Conservation (phyloP, 2,888 invertebrate genomes). For the Stratiomys singularior region DNA sequence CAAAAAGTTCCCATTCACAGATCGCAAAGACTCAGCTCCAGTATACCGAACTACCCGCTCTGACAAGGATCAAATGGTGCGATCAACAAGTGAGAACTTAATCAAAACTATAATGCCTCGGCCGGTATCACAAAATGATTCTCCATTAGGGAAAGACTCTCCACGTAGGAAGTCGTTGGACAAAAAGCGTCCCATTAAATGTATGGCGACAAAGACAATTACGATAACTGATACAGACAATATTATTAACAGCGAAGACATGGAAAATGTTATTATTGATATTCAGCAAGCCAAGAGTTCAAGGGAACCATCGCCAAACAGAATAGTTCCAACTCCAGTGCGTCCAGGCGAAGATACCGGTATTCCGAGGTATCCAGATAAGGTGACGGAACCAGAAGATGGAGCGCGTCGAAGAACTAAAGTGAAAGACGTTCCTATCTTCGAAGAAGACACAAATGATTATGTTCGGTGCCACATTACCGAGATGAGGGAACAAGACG, state of each 20-base stretch:
- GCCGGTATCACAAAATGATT: constrained; percentile 56
- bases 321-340: constrained; percentile 75
- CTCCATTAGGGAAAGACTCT: constrained; percentile 52
- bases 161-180: constrained; percentile 48
- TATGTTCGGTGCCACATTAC: constrained; percentile 67
- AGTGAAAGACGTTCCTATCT: constrained; percentile 67
- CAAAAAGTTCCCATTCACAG: constrained; percentile 62
- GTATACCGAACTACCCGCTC: constrained; percentile 64
- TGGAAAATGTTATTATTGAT: constrained; percentile 74
- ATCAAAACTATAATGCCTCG: constrained; percentile 65
- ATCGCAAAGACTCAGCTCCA: constrained; percentile 64
- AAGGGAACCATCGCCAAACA: constrained; percentile 78
- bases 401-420: constrained; percentile 65
- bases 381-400: constrained; percentile 80
- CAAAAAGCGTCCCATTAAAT: constrained; percentile 62
- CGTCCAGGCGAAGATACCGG: constrained; percentile 70
- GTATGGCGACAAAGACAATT: constrained; percentile 69
- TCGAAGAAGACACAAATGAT: constrained; percentile 69
- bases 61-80: constrained; percentile 67
- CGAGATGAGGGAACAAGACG: constrained; percentile 67
- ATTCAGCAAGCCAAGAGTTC: constrained; percentile 79
- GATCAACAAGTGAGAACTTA: constrained; percentile 70
- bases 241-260: constrained; percentile 67
- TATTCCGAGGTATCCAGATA: constrained; percentile 77
- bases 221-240: constrained; percentile 66